Base-by-base conservation (phyloP, 30 jellyfish, hydroid and myxozoan species). In the Pseudorhiza aurosa region DNA sequence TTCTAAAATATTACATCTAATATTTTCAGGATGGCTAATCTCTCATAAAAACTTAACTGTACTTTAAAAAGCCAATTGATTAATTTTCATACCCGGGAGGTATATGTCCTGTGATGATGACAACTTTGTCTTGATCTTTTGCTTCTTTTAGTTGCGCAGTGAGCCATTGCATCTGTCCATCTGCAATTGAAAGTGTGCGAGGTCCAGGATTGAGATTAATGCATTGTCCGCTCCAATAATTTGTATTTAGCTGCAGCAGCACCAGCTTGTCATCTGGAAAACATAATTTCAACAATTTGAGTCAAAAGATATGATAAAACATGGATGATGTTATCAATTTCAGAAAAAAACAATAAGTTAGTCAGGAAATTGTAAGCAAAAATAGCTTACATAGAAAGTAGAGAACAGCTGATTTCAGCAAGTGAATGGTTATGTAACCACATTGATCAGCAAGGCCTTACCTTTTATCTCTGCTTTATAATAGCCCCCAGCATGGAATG, bases 1-100 rank as follows among this genome's bases (percentile, higher is more conserved):
- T n/a, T n/a, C n/a, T n/a, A n/a, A n/a, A n/a, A n/a, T n/a, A n/a
- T n/a, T n/a, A n/a, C n/a, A n/a, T n/a, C n/a, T n/a, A n/a, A n/a
- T n/a, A n/a, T n/a, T n/a, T n/a, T n/a, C n/a, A n/a, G n/a, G n/a
- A n/a, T n/a, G n/a, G n/a, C n/a, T n/a, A n/a, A n/a, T n/a, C n/a
- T n/a, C n/a, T n/a, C n/a, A n/a, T n/a, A n/a, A n/a, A n/a, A n/a
- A n/a, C n/a, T n/a, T n/a, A n/a, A n/a, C n/a, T n/a, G n/a, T n/a
- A n/a, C n/a, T n/a, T n/a, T n/a, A n/a, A n/a, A n/a, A n/a, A n/a
- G n/a, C n/a, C n/a, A n/a, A n/a, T n/a, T n/a, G 12, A 39, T 5
- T 5, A 39, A 39, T 39, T 19, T 31, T 2, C 74, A 62, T 58
- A 91, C 98, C 98, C 96, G 17, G 98, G 95, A 19, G 95, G 96